phyloP scores from a whole-genome alignment of 1,140 invertebrate genomes.

The Gyrodactylus salaris region DNA sequence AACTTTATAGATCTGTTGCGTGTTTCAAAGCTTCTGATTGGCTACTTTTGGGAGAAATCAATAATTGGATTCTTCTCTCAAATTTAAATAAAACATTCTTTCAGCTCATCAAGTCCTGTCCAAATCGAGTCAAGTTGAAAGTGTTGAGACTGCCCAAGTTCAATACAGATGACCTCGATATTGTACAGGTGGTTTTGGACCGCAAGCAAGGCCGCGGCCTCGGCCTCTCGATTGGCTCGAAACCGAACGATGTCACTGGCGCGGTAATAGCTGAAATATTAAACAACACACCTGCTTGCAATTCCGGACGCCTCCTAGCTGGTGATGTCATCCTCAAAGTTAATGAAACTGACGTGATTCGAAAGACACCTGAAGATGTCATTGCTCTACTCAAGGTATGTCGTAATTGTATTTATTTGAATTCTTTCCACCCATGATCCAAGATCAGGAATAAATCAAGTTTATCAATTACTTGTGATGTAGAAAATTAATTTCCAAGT shows the following conservation, averaged over 20 bases:
- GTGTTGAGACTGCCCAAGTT: neutral
- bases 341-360: neutral
- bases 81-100: too few relatives aligned
- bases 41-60: too few relatives aligned
- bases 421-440: neutral
- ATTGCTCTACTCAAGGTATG: neutral
- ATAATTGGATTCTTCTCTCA: too few relatives aligned
- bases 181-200: neutral
- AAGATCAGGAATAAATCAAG: neutral
- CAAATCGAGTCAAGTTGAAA: neutral
- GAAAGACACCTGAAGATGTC: neutral
- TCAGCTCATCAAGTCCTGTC: neutral
- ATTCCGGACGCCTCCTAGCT: neutral
- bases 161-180: neutral
- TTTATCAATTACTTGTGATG: too few relatives aligned
- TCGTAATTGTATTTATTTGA: neutral
- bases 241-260: neutral
- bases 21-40: too few relatives aligned
- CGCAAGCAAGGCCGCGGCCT: neutral
- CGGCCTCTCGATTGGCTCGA: neutral
- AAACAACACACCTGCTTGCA: neutral
- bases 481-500: too few relatives aligned
- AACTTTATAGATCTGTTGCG: too few relatives aligned
- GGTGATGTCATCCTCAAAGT: neutral
- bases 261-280: neutral